These are phyloP conservation scores for Ctenopoma multispine DNA, from an alignment of 2,797 vertebrate genomes.

Conservation along the genomic window DNA sequence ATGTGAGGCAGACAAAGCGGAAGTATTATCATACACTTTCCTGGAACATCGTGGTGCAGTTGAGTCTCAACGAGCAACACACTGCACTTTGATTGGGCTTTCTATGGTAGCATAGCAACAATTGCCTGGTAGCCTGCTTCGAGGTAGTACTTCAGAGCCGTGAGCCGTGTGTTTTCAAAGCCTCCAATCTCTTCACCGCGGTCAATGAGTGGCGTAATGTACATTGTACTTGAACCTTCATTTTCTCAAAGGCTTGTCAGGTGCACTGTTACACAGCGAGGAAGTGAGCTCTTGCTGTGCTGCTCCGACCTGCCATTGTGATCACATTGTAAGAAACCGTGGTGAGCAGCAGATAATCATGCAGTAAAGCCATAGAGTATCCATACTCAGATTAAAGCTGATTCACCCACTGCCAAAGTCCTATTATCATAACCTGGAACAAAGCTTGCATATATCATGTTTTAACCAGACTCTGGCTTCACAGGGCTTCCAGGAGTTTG, in stretches of 20 bases:
- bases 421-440: conserved; percentile 8
- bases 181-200: conserved; percentile 72
- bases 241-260: conserved; percentile 63
- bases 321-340: conserved; percentile 26
- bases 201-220: conserved; percentile 66
- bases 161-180: conserved; percentile 67
- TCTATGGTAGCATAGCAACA: conserved; percentile 78
- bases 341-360: conserved; percentile 30
- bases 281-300: conserved; percentile 14
- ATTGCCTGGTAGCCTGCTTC: conserved; percentile 74
- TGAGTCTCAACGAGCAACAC: conserved; percentile 69
- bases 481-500: conserved; percentile 10
- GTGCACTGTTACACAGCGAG: conserved; percentile 9
- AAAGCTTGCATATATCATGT: conserved; percentile 4
- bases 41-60: conserved; percentile 64
- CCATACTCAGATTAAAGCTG: conserved; percentile 6
- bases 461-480: conserved; percentile 27
- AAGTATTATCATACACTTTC: conserved; percentile 32
- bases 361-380: conserved; percentile 8
- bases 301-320: conserved; percentile 43
- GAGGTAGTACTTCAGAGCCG: conserved; percentile 70
- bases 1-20: conserved; percentile 18
- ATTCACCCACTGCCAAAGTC: background rate
- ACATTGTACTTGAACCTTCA: conserved; percentile 63
- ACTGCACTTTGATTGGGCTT: conserved; percentile 73